Evolutionary conservation across 1,140 invertebrate genomes (phyloP).

Genomic region (Pogonomyrmex californicus): DNA sequence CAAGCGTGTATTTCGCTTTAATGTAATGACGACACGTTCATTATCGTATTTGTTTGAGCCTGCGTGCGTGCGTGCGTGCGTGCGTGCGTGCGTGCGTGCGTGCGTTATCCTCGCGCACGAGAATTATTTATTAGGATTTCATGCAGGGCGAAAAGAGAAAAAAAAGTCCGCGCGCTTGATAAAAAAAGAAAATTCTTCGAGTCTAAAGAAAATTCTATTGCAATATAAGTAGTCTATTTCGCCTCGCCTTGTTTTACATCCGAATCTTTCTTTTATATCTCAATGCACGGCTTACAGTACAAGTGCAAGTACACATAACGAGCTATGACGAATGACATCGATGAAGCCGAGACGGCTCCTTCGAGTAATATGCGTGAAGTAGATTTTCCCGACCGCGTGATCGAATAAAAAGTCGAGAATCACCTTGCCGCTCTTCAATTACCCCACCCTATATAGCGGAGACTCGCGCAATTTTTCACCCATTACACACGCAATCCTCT

Average conservation of each 20-base stretch:
- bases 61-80: too few relatives aligned
- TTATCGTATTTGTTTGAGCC: too few relatives aligned
- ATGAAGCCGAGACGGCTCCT: slow-evolving; percentile 49
- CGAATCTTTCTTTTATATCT: slow-evolving; percentile 5
- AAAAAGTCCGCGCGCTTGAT: background rate
- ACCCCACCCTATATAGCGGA: slow-evolving; percentile 16
- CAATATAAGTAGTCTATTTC: slow-evolving; percentile 24
- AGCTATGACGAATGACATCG: slow-evolving; percentile 62
- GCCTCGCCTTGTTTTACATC: slow-evolving; percentile 51
- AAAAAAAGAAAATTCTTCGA: background rate
- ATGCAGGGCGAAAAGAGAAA: background rate
- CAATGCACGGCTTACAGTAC: background rate
- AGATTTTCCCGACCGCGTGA: slow-evolving; percentile 29
- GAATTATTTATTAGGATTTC: background rate
- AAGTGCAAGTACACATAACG: slow-evolving; percentile 51
- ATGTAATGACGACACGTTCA: background rate
- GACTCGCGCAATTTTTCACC: slow-evolving; percentile 49
- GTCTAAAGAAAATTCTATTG: slow-evolving; percentile 21
- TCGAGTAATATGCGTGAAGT: slow-evolving; percentile 57
- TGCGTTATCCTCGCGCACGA: background rate
- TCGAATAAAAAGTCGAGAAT: slow-evolving; percentile 58
- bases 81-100: too few relatives aligned
- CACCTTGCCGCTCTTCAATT: slow-evolving; percentile 51
- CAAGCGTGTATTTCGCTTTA: background rate
- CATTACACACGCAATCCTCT: slow-evolving; percentile 48